Percentiles rank a stretch among this genome's conserved stretches.
phyloP scores from a whole-genome alignment of 2,797 vertebrate species.

The Oceanodroma leucorhoa region DNA sequence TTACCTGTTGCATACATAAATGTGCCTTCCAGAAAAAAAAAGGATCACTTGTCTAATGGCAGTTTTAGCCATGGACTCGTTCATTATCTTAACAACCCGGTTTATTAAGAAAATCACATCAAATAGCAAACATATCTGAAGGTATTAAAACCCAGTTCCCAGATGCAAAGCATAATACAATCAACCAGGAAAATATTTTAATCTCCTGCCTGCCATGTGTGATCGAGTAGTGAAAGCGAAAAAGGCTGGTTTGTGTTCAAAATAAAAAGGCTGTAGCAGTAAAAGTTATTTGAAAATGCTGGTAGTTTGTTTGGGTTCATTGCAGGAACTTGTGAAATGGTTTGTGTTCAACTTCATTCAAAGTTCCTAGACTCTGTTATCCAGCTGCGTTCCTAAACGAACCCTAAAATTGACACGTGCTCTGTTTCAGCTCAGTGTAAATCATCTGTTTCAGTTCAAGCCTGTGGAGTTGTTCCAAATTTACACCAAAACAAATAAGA shows the following conservation, averaged over 20 bases:
- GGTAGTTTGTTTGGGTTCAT: background rate
- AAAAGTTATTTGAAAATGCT: background rate
- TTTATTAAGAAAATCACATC: background rate
- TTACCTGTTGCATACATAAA: background rate
- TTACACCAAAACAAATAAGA: background rate
- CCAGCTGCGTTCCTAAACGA: background rate
- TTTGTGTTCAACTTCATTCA: background rate
- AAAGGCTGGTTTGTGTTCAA: background rate
- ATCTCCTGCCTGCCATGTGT: slow-evolving; percentile 12
- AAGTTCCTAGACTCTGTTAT: background rate
- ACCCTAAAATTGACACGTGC: background rate
- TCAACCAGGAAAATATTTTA: slow-evolving; percentile 42
- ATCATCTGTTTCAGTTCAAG: slow-evolving; percentile 16
- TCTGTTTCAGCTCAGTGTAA: background rate
- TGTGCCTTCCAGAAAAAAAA: background rate
- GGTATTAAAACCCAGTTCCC: slow-evolving; percentile 26
- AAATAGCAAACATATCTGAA: slow-evolving; percentile 23
- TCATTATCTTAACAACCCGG: background rate
- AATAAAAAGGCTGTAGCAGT: background rate
- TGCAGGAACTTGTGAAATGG: background rate
- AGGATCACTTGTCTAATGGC: background rate
- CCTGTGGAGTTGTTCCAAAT: background rate
- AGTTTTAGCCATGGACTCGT: background rate
- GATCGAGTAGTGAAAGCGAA: background rate
- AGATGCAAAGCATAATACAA: slow-evolving; percentile 8